Percentiles rank a stretch among this genome's conserved stretches.
phyloP scores from a whole-genome alignment of 2,888 invertebrate genomes.

The Synanthedon vespiformis region DNA sequence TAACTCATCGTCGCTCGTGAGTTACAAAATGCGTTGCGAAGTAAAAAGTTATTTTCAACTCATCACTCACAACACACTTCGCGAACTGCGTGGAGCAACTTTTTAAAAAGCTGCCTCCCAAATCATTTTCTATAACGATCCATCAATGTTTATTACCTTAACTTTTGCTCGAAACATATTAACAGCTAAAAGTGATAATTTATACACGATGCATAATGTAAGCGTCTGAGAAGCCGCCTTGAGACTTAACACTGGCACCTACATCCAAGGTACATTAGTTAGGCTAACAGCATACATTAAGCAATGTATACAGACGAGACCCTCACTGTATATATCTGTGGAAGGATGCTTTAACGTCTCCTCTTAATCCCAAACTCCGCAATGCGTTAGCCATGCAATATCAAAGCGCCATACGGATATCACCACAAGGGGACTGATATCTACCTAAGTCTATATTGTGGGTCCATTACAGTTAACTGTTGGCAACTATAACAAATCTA shows the following conservation, averaged over 20 bases:
- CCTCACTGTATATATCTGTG: neutral
- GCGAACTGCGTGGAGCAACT: neutral
- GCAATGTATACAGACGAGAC: neutral
- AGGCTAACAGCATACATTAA: neutral
- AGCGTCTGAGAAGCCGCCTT: neutral
- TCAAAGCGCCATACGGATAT: neutral
- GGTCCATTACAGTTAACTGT: neutral
- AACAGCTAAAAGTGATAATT: neutral
- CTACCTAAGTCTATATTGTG: neutral
- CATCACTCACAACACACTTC: neutral
- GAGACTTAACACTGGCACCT: neutral
- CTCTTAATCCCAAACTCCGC: neutral
- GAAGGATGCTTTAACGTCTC: neutral
- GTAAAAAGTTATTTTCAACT: constrained; percentile 1
- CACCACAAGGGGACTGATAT: neutral
- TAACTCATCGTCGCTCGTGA: constrained; percentile 18
- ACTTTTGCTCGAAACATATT: neutral
- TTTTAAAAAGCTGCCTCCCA: neutral
- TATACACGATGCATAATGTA: neutral
- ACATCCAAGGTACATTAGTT: neutral
- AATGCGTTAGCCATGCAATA: neutral
- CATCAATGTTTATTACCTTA: neutral
- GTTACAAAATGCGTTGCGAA: neutral
- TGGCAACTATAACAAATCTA: too few species aligned
- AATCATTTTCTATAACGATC: neutral